These are phyloP conservation scores for Philotrypesis tridentata DNA, from an alignment of 1,140 invertebrate genomes.

Conservation along the genomic window DNA sequence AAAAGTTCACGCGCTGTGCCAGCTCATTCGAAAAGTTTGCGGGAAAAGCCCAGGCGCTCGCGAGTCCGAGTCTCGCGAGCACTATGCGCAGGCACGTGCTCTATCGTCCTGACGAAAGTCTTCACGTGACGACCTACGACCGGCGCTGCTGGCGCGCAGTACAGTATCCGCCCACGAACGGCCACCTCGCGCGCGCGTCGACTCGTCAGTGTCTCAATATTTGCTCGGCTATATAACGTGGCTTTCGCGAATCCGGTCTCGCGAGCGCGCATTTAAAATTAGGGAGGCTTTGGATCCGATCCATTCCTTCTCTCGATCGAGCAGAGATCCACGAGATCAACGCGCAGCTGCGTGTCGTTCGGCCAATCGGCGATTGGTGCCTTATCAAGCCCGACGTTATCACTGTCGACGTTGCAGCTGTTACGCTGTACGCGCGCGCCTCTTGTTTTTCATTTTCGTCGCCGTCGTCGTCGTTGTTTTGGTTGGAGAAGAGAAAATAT, in stretches of 20 bases:
- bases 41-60: not conserved
- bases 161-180: constrained; percentile 26
- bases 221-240: not conserved
- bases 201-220: not conserved
- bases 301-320: not conserved
- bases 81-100: constrained; percentile 20
- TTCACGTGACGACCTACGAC: constrained; percentile 7
- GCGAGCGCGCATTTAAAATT: not conserved
- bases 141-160: not conserved
- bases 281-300: not conserved
- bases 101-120: constrained; percentile 1
- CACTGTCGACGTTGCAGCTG: not conserved
- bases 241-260: not conserved
- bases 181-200: not conserved
- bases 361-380: not conserved
- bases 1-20: not conserved
- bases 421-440: not conserved
- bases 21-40: constrained; percentile 17
- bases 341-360: not conserved
- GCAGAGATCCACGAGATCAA: not conserved
- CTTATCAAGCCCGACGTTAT: not conserved
- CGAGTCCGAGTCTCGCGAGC: not conserved
- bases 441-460: not conserved
- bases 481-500: not conserved
- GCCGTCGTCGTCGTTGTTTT: not conserved